Evolutionary conservation across 2,888 invertebrate genomes (phyloP).

Genomic region (Mimumesa dahlbomi): DNA sequence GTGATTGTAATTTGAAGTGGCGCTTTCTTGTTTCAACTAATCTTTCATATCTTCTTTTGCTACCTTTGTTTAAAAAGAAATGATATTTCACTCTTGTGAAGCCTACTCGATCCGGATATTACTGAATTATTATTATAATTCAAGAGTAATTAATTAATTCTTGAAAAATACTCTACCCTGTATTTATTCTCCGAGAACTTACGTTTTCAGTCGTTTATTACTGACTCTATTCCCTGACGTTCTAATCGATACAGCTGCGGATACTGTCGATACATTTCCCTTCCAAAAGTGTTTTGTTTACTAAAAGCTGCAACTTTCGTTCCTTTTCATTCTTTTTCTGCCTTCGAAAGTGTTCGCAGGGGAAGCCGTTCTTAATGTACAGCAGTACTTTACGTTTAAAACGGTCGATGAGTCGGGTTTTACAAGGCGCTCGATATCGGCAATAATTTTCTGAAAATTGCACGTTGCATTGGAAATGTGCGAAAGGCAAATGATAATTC

Average conservation of each 20-base stretch:
- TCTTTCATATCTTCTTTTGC: conserved; percentile 29
- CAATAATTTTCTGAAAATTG: no score
- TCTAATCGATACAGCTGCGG: conserved; percentile 24
- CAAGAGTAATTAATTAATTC: no score
- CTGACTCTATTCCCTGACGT: neutral
- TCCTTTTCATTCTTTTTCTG: conserved; percentile 23
- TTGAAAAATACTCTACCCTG: no score
- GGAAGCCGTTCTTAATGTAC: conserved; percentile 33
- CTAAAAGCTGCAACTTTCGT: conserved; percentile 13
- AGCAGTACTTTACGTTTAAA: conserved; percentile 25
- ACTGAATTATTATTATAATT: no score
- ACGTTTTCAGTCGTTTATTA: neutral
- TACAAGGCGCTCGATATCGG: conserved; percentile 21
- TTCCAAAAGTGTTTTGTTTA: conserved; percentile 37
- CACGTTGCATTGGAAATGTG: no score
- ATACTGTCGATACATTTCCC: conserved; percentile 31
- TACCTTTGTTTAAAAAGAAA: conserved; percentile 40
- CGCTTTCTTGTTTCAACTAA: conserved; percentile 45
- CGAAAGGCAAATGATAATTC: no score
- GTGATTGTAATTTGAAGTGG: conserved; percentile 30
- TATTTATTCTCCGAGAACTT: neutral
- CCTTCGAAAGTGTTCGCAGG: conserved; percentile 10
- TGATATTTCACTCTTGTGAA: conserved; percentile 34
- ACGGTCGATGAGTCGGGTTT: conserved; percentile 27
- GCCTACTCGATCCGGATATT: conserved; percentile 47